These are phyloP conservation scores for Hyles lineata DNA, from an alignment of 2,888 invertebrate species.

Conservation along the genomic window DNA sequence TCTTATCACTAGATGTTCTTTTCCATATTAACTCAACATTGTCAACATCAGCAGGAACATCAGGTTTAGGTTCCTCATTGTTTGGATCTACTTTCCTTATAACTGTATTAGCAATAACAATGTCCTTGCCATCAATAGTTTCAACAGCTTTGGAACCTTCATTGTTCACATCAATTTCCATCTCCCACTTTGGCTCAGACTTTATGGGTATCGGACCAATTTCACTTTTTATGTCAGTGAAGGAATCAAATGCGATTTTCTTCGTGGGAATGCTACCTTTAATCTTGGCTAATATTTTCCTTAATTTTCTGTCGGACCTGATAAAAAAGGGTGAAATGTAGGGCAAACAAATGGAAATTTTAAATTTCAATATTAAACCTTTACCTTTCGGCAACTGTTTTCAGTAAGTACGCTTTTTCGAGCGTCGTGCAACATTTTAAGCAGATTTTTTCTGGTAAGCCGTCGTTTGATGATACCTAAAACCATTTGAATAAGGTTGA, in stretches of 20 bases:
- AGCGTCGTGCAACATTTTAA: slow-evolving; percentile 74
- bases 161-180: slow-evolving; percentile 70
- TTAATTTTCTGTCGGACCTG: slow-evolving; percentile 75
- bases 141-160: slow-evolving; percentile 57
- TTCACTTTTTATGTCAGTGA: slow-evolving; percentile 80
- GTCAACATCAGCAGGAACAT: slow-evolving; percentile 44
- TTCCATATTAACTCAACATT: slow-evolving; percentile 68
- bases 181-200: slow-evolving; percentile 77
- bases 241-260: slow-evolving; percentile 79
- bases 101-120: slow-evolving; percentile 78
- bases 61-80: slow-evolving; percentile 49
- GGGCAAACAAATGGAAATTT: slow-evolving; percentile 5
- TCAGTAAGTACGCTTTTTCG: slow-evolving; percentile 78
- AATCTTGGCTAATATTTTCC: slow-evolving; percentile 61
- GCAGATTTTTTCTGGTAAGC: slow-evolving; percentile 79
- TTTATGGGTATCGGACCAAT: slow-evolving; percentile 73
- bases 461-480: slow-evolving; percentile 76
- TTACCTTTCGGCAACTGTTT: slow-evolving; percentile 80
- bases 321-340: slow-evolving; percentile 32
- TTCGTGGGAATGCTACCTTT: slow-evolving; percentile 66
- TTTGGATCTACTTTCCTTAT: slow-evolving; percentile 76
- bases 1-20: slow-evolving; percentile 44
- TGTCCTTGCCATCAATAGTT: slow-evolving; percentile 67
- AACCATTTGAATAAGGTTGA: slow-evolving; percentile 34
- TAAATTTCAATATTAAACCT: not conserved